Evolutionary conservation across 2,888 invertebrate species (phyloP).

Genomic region (Colletes collaris): DNA sequence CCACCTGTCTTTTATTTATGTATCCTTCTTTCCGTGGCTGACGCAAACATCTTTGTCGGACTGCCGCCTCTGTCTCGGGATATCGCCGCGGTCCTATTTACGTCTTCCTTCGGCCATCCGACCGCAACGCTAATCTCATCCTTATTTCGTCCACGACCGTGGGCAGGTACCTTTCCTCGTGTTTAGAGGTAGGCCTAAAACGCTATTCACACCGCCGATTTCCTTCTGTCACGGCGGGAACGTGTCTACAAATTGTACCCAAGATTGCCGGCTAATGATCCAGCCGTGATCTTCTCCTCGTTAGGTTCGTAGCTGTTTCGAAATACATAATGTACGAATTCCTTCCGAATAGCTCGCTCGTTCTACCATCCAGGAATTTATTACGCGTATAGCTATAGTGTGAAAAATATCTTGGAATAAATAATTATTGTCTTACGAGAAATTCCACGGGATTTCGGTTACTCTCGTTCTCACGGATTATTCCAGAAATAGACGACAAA

Average conservation of each 20-base stretch:
- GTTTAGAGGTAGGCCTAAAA: constrained; percentile 37
- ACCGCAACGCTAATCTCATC: constrained; percentile 63
- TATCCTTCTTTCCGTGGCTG: constrained; percentile 62
- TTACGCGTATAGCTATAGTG: no score
- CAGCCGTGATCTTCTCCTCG: neutral
- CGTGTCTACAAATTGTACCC: constrained; percentile 15
- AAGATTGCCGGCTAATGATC: constrained; percentile 17
- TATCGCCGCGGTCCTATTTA: constrained; percentile 63
- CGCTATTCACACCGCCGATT: constrained; percentile 50
- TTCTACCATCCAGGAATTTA: neutral
- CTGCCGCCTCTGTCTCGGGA: constrained; percentile 42
- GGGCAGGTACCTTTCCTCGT: constrained; percentile 43
- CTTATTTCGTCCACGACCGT: constrained; percentile 54
- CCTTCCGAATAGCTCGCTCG: no score
- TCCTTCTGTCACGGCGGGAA: constrained; percentile 14
- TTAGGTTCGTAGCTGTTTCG: neutral
- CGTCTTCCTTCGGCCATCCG: constrained; percentile 53
- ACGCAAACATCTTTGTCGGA: constrained; percentile 65
- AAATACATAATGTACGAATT: no score
- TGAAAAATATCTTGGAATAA: no score
- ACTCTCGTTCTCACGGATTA: no score
- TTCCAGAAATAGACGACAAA: no score
- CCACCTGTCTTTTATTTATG: constrained; percentile 72
- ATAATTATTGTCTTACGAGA: neutral
- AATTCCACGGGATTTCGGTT: neutral